Evolutionary conservation across 1,140 invertebrate species (phyloP), one percentile per base, ranked within the genome.

Genomic region (Trichogramma pretiosum): DNA sequence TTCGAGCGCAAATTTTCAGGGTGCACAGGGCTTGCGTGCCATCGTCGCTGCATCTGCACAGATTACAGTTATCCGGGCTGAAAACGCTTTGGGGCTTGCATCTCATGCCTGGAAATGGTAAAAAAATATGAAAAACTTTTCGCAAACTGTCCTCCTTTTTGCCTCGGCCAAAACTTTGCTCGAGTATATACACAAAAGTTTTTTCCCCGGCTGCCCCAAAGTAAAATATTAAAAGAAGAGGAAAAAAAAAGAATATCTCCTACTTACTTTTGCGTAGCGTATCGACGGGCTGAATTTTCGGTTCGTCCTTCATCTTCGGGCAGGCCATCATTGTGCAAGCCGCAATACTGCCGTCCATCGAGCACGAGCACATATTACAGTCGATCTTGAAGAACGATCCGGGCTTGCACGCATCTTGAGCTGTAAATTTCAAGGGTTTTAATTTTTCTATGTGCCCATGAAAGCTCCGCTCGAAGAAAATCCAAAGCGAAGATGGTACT

Each of bases 301-400:
- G n/a, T 26, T 13, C 5, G 24, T 11, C 5, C 24, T 28, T 5
- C 24, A 5, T 5, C 11, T 30, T 14, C 10, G 45, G 36, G 23
- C 45, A 46, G 3, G 33, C 3, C 26, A 36, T 46, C 8, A 39
- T 36, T 1, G 45, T 39, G 21, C 45, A 46, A 30, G 36, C 36
- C 2, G 45, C 36, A 1, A 36, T 21, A 10, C 33, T 46, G 13
- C 36, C 36, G 21, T 46, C 35, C 9, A 3, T 10, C 1, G 36
- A 46, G 21, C 45, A 46, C 3, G 8, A 23, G 17, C 45, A 46
- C 2, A 10, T 13, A 7, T 46, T 46, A 16, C 45, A 46, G 19
- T 39, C 28, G 4, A 22, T 9, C 7, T 39, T 22, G 28, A 32
- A 46, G 3, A 32, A 16, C 17, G 28, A 30, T 38, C 36, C 36